Evolutionary conservation across 2,888 invertebrate genomes (phyloP).

Genomic region (Bunonema sp.): DNA sequence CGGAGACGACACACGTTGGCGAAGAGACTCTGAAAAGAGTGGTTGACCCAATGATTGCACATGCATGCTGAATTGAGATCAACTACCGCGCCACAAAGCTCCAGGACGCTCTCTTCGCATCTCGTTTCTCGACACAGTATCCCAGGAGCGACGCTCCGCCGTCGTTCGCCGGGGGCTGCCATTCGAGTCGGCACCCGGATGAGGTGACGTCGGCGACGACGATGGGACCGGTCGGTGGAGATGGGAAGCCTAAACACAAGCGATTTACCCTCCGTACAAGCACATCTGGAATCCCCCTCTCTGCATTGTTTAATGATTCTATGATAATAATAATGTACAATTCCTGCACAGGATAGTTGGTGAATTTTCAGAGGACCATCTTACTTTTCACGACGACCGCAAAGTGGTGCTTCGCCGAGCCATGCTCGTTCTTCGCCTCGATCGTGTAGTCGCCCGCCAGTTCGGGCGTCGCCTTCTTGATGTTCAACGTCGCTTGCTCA

Average conservation of each 20-base stretch:
- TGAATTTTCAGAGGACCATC: neutral
- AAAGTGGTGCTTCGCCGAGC: conserved; percentile 60
- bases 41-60: neutral
- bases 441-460: conserved; percentile 65
- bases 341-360: neutral
- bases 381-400: conserved; percentile 61
- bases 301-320: neutral
- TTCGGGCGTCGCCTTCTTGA: conserved; percentile 53
- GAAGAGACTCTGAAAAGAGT: neutral
- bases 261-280: neutral
- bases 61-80: too few species aligned
- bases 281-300: neutral
- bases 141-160: conserved; percentile 23
- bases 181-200: conserved; percentile 10
- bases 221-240: conserved; percentile 18
- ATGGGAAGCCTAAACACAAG: conserved; percentile 15
- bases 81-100: conserved; percentile 13
- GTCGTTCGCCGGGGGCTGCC: conserved; percentile 20
- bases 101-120: conserved; percentile 15
- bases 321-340: neutral
- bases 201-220: conserved; percentile 11
- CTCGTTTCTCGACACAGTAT: conserved; percentile 26
- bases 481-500: conserved; percentile 43
- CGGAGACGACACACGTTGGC: conserved; percentile 2
- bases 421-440: conserved; percentile 60